Evolutionary conservation across 2,888 invertebrate genomes (phyloP).

Genomic region (Megalurothrips usitatus): DNA sequence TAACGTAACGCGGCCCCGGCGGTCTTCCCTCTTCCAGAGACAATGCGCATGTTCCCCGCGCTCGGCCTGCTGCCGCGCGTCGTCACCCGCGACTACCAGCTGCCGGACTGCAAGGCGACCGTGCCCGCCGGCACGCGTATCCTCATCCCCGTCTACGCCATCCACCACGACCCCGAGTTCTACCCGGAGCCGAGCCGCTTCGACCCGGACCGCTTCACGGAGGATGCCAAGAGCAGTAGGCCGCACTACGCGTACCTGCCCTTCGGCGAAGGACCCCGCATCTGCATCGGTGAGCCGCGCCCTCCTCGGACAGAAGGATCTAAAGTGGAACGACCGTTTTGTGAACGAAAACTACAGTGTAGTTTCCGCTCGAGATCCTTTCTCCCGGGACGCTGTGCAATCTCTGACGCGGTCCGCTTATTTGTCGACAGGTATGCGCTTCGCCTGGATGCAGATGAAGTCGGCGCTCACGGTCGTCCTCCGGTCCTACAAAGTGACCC

Average conservation of each 20-base stretch:
- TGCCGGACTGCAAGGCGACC: neutral
- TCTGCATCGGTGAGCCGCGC: neutral
- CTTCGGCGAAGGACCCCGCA: neutral
- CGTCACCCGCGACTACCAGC: conserved; percentile 9
- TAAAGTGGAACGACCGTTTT: neutral
- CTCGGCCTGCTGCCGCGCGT: neutral
- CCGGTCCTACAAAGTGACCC: neutral
- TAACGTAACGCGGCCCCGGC: too few relatives aligned
- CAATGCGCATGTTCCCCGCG: neutral
- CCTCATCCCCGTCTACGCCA: neutral
- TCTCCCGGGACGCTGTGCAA: neutral
- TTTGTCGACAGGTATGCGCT: neutral
- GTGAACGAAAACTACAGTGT: neutral
- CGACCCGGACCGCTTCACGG: conserved; percentile 11
- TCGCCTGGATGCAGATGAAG: conserved; percentile 17
- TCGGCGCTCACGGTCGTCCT: neutral
- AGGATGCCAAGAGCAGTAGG: neutral
- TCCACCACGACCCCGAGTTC: conserved; percentile 8
- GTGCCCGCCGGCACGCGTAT: neutral
- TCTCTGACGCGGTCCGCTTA: neutral
- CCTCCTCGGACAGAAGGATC: too few relatives aligned
- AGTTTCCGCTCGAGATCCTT: neutral
- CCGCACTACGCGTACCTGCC: conserved; percentile 13
- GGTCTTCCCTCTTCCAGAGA: neutral
- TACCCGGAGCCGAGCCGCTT: neutral